phyloP scores from a whole-genome alignment of 37 sponge, comb jelly and placozoan species.

The Beroe ovata region DNA sequence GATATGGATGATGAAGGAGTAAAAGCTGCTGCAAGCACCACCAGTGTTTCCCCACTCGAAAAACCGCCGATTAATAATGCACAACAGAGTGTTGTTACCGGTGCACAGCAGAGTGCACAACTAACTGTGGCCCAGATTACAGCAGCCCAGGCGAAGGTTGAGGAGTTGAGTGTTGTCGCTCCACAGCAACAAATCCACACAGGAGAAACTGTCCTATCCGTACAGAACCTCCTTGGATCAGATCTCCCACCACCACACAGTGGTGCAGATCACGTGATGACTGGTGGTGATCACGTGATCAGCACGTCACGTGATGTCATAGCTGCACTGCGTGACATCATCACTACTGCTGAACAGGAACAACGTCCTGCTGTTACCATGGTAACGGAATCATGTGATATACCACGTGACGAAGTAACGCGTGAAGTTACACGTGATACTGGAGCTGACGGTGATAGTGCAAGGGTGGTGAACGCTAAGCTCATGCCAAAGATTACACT shows the following conservation, averaged over 20 bases:
- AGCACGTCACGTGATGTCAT: conserved; percentile 25
- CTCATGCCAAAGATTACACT: conserved; percentile 4
- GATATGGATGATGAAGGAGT: neutral
- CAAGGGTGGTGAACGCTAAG: neutral
- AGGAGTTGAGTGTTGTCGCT: neutral
- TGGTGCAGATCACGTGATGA: too few relatives aligned
- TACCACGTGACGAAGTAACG: neutral
- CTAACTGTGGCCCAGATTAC: neutral
- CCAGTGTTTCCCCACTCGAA: neutral
- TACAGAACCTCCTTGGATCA: conserved; percentile 5
- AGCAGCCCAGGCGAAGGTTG: neutral
- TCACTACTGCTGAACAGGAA: neutral
- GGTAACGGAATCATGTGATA: neutral
- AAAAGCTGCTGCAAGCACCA: neutral
- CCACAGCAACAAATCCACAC: neutral
- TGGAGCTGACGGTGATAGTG: neutral
- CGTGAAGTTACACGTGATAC: neutral
- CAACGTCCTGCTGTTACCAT: neutral
- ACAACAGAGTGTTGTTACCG: neutral
- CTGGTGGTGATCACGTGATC: neutral
- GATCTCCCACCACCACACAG: neutral
- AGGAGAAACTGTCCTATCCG: neutral
- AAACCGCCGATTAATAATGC: neutral
- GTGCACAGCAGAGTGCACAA: neutral
- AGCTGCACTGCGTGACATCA: conserved; percentile 1